Evolutionary conservation across 2,888 invertebrate species (phyloP), one percentile per base, ranked within the genome.

Genomic region (Acronicta psi): DNA sequence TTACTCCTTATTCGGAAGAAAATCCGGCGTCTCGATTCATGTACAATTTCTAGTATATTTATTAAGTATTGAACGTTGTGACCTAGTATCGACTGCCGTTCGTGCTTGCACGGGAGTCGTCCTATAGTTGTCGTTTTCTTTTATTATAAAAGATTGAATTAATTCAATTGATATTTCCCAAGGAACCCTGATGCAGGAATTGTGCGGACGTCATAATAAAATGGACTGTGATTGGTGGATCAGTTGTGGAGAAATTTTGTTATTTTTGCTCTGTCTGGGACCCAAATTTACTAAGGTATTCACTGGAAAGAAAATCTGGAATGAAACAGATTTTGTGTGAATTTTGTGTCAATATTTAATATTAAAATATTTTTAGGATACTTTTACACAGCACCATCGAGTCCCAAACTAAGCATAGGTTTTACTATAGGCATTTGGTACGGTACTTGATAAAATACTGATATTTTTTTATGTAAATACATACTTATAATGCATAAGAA

Each of bases 101-200:
- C 58, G 45, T 58, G 49, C 63, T 51, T 65, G 50, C 65, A 50
- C 65, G 56, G 47, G 16, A 64, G 10, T 14, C 23, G 11, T 41
- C 55, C 45, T n/a, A 17, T 36, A 45, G 51, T 63, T 58, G 43
- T 59, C 45, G 41, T 73, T 56, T 43, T 45, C 55, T 73, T 71
- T 71, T 60, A 64, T 60, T 56, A 60, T 51, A 73, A 64, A 59
- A 68, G 50, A 71, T 71, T 71, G 59, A 73, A 73, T 69, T 68
- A 73, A 73, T 71, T 68, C 57, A 47, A 59, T 68, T 69, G 59
- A 55, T 63, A 63, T 70, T 70, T 73, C 50, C 31, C 38, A 41
- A 38, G 42, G 51, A 61, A 58, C 67, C 49, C 17, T 47, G 63
- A 55, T 68, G 63, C 53, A 60, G 66, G 43, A 41, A 51, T 53